These are phyloP conservation scores for Myotis findleyi DNA, from an alignment of 2,797 vertebrate species.

Conservation along the genomic window DNA sequence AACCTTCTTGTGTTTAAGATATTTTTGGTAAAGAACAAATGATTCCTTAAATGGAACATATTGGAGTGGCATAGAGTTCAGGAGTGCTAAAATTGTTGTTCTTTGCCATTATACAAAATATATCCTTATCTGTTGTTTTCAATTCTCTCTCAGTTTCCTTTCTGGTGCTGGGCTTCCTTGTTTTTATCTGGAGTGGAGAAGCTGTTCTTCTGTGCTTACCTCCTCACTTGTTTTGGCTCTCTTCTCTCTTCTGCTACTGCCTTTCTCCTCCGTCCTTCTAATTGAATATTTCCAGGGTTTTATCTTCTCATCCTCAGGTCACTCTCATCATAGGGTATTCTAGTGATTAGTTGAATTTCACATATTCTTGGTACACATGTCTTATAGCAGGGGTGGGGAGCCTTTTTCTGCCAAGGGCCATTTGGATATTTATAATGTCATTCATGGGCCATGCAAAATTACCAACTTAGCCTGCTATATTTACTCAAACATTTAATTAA, in stretches of 20 bases:
- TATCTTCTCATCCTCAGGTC: neutral
- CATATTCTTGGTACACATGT: neutral
- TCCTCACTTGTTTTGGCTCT: neutral
- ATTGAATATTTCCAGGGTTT: neutral
- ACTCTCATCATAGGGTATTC: neutral
- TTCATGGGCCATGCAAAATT: no score
- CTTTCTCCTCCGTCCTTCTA: neutral
- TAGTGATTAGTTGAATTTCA: neutral
- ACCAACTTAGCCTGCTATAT: no score
- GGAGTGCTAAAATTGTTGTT: neutral
- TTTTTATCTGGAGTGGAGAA: neutral
- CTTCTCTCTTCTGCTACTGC: neutral
- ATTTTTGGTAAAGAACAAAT: neutral
- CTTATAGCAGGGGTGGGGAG: neutral
- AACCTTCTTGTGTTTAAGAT: neutral
- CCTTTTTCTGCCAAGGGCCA: no score
- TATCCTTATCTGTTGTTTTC: neutral
- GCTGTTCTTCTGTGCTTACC: neutral
- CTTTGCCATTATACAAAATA: neutral
- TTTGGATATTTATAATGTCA: no score
- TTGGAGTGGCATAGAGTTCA: neutral
- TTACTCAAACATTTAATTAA: no score
- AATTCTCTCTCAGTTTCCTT: neutral
- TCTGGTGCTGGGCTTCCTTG: neutral
- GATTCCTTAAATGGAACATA: neutral